These are phyloP conservation scores for Stegophylla sp. DNA, from an alignment of 2,888 invertebrate genomes.

Conservation along the genomic window DNA sequence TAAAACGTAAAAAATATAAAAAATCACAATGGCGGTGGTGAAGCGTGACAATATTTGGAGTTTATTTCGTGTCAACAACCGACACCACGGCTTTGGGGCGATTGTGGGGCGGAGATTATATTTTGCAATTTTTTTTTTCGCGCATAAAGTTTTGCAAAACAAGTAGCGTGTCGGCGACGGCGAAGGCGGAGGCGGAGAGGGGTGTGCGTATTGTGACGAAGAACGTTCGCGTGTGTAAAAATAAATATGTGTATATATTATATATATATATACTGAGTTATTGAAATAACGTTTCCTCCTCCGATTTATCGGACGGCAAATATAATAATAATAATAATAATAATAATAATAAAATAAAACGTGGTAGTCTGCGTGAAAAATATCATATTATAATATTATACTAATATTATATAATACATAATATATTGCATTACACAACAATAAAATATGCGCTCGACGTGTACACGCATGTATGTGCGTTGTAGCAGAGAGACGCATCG, in stretches of 20 bases:
- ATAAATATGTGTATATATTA: not conserved
- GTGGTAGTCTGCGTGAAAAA: not conserved
- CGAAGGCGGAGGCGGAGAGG: too few relatives aligned
- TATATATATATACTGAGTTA: not conserved
- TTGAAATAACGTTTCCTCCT: not conserved
- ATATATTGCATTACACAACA: not conserved
- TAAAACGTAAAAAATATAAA: not conserved
- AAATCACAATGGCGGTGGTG: constrained; percentile 7
- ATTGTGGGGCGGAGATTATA: constrained; percentile 37
- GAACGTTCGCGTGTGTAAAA: not conserved
- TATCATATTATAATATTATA: not conserved
- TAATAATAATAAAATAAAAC: not conserved
- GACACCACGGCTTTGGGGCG: constrained; percentile 24
- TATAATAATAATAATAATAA: constrained; percentile 5
- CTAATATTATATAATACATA: not conserved
- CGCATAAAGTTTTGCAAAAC: not conserved
- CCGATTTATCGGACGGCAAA: not conserved
- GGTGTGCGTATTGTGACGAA: not conserved
- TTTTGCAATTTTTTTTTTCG: constrained; percentile 8
- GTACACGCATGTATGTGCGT: not conserved
- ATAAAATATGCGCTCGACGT: too few relatives aligned
- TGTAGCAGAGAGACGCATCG: too few relatives aligned
- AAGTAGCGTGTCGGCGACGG: not conserved
- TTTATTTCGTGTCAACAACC: constrained; percentile 49
- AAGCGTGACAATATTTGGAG: constrained; percentile 51